Evolutionary conservation across 1,140 invertebrate species (phyloP), one percentile per base, ranked within the genome.

Genomic region (Trinorchestia longiramus): DNA sequence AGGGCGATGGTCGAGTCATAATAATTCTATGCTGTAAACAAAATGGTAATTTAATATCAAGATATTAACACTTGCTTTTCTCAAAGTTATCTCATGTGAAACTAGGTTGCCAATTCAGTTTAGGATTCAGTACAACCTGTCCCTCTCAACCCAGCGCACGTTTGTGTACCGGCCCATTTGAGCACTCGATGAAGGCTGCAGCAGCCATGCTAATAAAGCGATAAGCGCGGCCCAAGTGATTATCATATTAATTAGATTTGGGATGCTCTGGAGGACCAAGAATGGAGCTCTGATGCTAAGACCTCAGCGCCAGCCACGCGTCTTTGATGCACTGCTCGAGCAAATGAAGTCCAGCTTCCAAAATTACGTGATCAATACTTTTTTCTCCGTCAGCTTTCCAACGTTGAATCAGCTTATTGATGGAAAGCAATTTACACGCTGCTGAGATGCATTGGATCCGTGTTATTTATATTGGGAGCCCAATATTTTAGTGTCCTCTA

Each of bases 161-260:
- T 11, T 53, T 6, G 47, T 53, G 47, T 53, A 53, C 8, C 47
- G 40, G 87, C 36, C 4, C 87, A 40, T 87, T 11, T 8, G 36
- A 36, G 41, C 88, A 28, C n/a, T 8, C 88, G 88, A 90, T 90
- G 88, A 90, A 42, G 44, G 44, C 92, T 94, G 43, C 43, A 15
- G 43, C 6, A 94, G 92, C 92, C 17, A 94, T 47, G 92, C 43
- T 94, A 94, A 94, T 94, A 94, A 94, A 94, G 36, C 41, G 92
- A 94, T 94, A 94, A 94, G 92, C 19, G 43, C 43, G 6, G 43
- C 43, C 92, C 36, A 94, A 45, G 92, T 94, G 92, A 94, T 94
- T 94, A 94, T 47, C 92, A 94, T 94, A 94, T 94, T 94, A 94
- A 94, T 94, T 94, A 94, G 92, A 47, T 94, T 47, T 94, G 44